These are phyloP conservation scores for Muntiacus muntjak DNA, from an alignment of 2,113 vertebrate species.

Conservation along the genomic window DNA sequence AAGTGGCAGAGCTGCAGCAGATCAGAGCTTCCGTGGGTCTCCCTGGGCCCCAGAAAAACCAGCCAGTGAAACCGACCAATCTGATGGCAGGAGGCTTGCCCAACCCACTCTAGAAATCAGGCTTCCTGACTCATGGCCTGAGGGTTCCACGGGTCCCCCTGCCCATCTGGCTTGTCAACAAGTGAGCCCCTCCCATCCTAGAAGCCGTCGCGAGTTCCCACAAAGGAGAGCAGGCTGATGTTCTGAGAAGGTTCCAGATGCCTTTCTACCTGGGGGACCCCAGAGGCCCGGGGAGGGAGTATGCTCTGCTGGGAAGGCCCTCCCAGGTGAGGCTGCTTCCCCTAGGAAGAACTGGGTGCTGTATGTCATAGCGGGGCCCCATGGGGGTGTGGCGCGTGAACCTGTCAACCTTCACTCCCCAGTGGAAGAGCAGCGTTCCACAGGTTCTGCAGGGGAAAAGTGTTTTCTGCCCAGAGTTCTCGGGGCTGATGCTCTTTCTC, in stretches of 20 bases:
- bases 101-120: conserved; percentile 6
- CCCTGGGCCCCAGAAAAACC: background rate
- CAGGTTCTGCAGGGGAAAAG: background rate
- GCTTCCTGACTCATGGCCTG: background rate
- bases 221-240: background rate
- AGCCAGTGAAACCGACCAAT: background rate
- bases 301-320: background rate
- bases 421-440: background rate
- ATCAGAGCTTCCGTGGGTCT: background rate
- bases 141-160: background rate
- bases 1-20: background rate
- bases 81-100: background rate
- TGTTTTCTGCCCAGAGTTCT: background rate
- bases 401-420: background rate
- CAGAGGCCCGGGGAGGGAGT: background rate
- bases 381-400: background rate
- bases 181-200: background rate
- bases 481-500: background rate
- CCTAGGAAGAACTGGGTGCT: background rate
- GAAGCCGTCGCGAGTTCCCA: background rate
- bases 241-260: background rate
- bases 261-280: background rate
- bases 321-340: background rate
- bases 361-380: background rate
- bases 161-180: background rate